Percentiles rank a stretch among this genome's conserved stretches.
Conservation (phyloP, 2,797 vertebrate genomes). For the Crypturellus tataupa region DNA sequence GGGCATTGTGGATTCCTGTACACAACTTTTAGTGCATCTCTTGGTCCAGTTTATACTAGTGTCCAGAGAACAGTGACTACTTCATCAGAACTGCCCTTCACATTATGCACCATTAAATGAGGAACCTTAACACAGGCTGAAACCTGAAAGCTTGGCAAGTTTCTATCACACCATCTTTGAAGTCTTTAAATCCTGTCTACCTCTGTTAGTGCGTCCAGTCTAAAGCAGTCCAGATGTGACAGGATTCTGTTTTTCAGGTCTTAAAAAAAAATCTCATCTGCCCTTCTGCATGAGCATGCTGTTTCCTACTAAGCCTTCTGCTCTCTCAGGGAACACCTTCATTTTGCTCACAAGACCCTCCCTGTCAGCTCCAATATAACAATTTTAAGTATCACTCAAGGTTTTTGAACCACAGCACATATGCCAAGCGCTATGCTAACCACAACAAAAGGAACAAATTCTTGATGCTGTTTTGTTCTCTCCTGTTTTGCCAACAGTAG, state of each 20-base stretch:
- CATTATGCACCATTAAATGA: neutral
- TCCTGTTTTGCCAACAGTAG: neutral
- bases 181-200: neutral
- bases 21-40: neutral
- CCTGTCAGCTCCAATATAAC: neutral
- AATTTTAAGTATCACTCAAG: neutral
- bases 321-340: neutral
- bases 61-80: neutral
- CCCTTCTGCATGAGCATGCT: neutral
- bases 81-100: neutral
- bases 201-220: neutral
- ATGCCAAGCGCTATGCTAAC: neutral
- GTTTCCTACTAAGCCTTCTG: neutral
- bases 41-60: neutral
- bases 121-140: neutral
- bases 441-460: accelerated
- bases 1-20: neutral
- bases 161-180: neutral
- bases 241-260: neutral
- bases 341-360: neutral
- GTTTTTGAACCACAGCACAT: neutral
- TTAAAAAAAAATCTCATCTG: neutral
- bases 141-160: neutral
- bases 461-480: neutral
- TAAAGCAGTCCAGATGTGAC: neutral